These are phyloP conservation scores for Hydrochoerus hydrochaeris DNA, from an alignment of 2,113 vertebrate species.

Conservation along the genomic window DNA sequence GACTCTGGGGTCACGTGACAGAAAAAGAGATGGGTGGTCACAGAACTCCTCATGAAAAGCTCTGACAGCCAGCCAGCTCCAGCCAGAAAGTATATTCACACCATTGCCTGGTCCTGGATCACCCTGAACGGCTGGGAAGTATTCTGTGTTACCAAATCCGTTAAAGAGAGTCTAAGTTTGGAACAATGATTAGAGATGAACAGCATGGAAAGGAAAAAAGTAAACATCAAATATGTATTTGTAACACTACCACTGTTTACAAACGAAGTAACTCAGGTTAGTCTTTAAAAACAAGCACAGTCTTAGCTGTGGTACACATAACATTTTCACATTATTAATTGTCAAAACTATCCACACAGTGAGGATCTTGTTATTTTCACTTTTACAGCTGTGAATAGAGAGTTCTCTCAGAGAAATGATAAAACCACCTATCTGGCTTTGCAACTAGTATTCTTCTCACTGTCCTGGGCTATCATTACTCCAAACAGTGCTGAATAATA, in stretches of 20 bases:
- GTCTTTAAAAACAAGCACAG: constrained; percentile 17
- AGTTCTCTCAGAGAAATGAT: not conserved
- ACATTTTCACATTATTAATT: not conserved
- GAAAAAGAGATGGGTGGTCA: not conserved
- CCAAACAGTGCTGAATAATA: constrained; percentile 2
- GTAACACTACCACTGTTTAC: not conserved
- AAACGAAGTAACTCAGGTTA: constrained; percentile 18
- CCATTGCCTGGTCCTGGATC: not conserved
- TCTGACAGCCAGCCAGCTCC: not conserved
- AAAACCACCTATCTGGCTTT: not conserved
- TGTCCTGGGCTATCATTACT: not conserved
- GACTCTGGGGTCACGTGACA: not conserved
- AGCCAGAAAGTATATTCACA: constrained; percentile 47
- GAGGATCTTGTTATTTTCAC: constrained; percentile 18
- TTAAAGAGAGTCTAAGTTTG: constrained; percentile 39
- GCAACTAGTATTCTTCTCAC: not conserved
- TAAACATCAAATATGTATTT: constrained; percentile 15
- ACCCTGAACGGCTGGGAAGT: constrained; percentile 32
- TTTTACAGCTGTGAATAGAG: constrained; percentile 20
- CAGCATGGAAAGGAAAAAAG: not conserved
- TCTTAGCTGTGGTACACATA: not conserved
- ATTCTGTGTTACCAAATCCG: constrained; percentile 13
- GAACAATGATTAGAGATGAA: constrained; percentile 28
- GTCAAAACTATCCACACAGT: not conserved
- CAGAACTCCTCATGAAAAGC: constrained; percentile 1